Evolutionary conservation across 2,113 vertebrate genomes (phyloP).

Genomic region (Lepisosteus osseus): DNA sequence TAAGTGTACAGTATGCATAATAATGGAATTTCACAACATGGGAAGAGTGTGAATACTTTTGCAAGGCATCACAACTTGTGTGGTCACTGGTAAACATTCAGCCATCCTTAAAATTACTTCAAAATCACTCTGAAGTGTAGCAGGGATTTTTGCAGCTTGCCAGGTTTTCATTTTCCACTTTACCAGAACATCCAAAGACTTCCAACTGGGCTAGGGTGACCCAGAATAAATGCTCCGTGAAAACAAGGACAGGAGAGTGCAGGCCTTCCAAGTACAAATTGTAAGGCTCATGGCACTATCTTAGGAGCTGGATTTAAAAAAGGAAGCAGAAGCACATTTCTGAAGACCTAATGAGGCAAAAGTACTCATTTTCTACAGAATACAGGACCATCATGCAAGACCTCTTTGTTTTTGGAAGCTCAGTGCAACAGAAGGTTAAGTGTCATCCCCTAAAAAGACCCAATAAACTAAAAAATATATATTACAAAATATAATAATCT

Average conservation of each 20-base stretch:
- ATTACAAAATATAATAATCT: neutral
- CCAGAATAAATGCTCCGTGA: constrained; percentile 15
- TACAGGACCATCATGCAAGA: constrained; percentile 15
- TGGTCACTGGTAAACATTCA: no score
- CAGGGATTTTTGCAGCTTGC: no score
- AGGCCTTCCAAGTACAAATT: constrained; percentile 18
- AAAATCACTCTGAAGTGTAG: no score
- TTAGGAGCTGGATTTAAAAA: neutral
- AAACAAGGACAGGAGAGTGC: constrained; percentile 19
- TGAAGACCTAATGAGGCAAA: neutral
- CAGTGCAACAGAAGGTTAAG: constrained; percentile 30
- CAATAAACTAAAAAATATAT: neutral
- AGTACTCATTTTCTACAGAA: neutral
- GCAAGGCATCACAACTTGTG: no score
- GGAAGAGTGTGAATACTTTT: no score
- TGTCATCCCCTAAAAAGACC: constrained; percentile 14
- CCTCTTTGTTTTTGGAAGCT: constrained; percentile 4
- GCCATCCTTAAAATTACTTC: no score
- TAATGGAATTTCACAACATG: no score
- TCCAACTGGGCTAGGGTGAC: neutral
- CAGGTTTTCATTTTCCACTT: no score
- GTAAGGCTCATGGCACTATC: neutral
- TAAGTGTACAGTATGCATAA: no score
- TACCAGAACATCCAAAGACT: no score
- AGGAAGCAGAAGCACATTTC: constrained; percentile 6